These are phyloP conservation scores for Spheniscus humboldti DNA, from an alignment of 2,797 vertebrate species.

Conservation along the genomic window DNA sequence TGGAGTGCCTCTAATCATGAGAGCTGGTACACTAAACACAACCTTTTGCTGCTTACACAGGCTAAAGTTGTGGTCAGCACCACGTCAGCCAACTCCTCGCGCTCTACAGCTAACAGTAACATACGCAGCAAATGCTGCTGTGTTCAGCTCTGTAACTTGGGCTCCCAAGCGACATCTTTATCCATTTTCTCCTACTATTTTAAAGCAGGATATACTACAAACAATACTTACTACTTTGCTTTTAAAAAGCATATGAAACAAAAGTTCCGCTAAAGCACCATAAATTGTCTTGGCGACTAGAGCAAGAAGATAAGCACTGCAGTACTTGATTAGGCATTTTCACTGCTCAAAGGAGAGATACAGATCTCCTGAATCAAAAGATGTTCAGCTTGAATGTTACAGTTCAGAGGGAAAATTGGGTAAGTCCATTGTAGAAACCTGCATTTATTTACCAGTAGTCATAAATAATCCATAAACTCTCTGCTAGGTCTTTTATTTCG, in stretches of 20 bases:
- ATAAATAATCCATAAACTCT: not conserved
- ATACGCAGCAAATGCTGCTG: not conserved
- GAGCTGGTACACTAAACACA: not conserved
- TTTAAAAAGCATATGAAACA: not conserved
- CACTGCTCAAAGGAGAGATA: not conserved
- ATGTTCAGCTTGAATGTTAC: not conserved
- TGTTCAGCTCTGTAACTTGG: not conserved
- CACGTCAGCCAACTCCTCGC: not conserved
- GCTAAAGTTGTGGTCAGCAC: not conserved
- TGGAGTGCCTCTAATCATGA: not conserved
- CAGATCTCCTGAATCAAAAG: not conserved
- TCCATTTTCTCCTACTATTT: not conserved
- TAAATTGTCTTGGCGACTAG: not conserved
- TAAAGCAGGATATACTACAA: not conserved
- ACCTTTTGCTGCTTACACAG: not conserved
- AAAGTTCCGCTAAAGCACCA: not conserved
- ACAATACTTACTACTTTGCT: not conserved
- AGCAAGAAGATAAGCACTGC: not conserved
- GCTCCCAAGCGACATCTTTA: not conserved
- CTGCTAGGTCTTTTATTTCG: not conserved
- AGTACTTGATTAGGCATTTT: not conserved
- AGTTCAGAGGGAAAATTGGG: not conserved
- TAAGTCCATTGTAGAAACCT: not conserved
- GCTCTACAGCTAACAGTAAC: not conserved
- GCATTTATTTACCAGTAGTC: not conserved